Percentiles rank a stretch among this genome's conserved stretches.
phyloP scores from a whole-genome alignment of 2,888 invertebrate genomes.

The Apodemia duryi region DNA sequence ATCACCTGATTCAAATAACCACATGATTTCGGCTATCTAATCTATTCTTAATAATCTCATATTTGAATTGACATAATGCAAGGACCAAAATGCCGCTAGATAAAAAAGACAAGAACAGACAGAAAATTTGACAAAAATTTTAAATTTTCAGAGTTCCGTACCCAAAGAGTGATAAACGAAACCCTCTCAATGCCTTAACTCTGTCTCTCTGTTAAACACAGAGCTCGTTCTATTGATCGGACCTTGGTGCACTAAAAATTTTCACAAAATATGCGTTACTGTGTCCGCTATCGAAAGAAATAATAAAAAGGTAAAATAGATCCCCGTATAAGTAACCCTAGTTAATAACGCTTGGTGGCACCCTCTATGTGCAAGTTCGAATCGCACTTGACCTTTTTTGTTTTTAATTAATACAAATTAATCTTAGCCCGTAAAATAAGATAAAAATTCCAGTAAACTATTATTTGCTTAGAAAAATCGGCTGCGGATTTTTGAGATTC shows the following conservation, averaged over 20 bases:
- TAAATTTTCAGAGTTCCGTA: neutral
- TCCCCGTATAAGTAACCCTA: too few relatives aligned
- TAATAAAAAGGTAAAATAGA: too few relatives aligned
- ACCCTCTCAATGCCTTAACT: neutral
- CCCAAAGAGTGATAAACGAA: neutral
- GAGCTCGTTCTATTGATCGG: too few relatives aligned
- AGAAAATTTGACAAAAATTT: neutral
- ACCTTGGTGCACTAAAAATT: too few relatives aligned
- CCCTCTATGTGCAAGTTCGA: neutral
- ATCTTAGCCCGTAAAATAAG: neutral
- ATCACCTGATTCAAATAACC: slow-evolving; percentile 30
- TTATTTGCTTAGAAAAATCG: too few relatives aligned
- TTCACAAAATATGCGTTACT: too few relatives aligned
- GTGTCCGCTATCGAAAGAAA: too few relatives aligned
- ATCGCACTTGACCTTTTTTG: neutral
- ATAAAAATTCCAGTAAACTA: neutral
- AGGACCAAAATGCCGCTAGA: slow-evolving; percentile 19
- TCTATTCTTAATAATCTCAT: slow-evolving; percentile 25
- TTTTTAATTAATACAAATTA: neutral
- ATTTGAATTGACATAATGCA: slow-evolving; percentile 27
- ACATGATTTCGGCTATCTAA: slow-evolving; percentile 33
- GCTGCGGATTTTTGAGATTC: too few relatives aligned
- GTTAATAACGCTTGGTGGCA: too few relatives aligned
- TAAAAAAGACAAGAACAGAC: slow-evolving; percentile 12
- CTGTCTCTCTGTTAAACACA: too few relatives aligned